phyloP scores from a whole-genome alignment of 35 echinoderm and acorn worm species.

The Apostichopus parvimensis region DNA sequence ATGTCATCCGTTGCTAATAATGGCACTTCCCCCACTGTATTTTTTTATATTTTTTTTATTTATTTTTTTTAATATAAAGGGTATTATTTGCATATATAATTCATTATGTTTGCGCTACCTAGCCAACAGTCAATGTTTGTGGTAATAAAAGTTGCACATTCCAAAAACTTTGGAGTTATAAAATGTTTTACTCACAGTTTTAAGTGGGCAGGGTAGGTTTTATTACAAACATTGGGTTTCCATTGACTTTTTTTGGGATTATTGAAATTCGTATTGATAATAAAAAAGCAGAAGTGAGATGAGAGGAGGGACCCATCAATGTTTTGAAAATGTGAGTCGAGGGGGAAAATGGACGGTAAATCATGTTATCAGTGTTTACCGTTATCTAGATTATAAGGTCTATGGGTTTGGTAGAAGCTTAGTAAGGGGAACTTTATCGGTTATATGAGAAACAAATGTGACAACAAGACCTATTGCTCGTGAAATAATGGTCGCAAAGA shows the following conservation, averaged over 20 bases:
- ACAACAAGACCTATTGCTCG: background rate
- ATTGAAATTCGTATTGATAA: constrained; percentile 38
- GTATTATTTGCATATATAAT: constrained; percentile 36
- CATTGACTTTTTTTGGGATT: constrained; percentile 31
- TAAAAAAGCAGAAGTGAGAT: background rate
- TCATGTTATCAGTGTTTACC: background rate
- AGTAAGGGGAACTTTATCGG: background rate
- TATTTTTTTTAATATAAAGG: background rate
- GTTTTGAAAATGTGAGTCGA: background rate
- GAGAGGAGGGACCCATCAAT: constrained; percentile 2
- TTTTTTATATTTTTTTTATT: background rate
- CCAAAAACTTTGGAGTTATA: constrained; percentile 13
- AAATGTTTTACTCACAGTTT: constrained; percentile 25
- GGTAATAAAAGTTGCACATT: constrained; percentile 18
- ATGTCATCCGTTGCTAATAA: background rate
- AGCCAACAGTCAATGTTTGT: constrained; percentile 31
- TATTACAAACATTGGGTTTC: constrained; percentile 36
- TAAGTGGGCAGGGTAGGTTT: constrained; percentile 40
- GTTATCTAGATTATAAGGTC: constrained; percentile 14
- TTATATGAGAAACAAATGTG: background rate
- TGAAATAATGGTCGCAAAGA: background rate
- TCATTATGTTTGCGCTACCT: constrained; percentile 33
- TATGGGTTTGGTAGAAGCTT: background rate
- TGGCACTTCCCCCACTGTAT: background rate
- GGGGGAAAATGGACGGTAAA: background rate